phyloP scores from a whole-genome alignment of 92 coral and sea anemone genomes.

The Epizoanthus stellaris region DNA sequence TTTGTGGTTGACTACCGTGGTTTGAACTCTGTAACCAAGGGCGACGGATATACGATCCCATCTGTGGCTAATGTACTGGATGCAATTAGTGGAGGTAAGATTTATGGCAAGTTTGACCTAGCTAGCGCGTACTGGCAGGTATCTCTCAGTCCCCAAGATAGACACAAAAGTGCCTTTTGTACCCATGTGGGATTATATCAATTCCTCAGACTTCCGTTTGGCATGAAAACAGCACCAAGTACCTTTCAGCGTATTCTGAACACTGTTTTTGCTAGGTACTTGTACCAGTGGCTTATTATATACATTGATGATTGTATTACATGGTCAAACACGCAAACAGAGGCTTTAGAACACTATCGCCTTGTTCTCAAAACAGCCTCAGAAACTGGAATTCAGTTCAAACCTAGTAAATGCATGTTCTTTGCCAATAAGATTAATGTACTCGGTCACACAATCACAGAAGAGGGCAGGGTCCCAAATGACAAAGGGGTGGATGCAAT shows the following conservation, averaged over 20 bases:
- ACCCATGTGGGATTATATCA: constrained; percentile 55
- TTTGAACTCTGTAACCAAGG: constrained; percentile 55
- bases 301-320: constrained; percentile 47
- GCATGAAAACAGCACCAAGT: constrained; percentile 59
- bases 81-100: constrained; percentile 55
- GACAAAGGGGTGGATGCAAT: constrained; percentile 61
- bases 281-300: constrained; percentile 54
- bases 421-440: constrained; percentile 53
- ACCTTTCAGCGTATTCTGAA: constrained; percentile 63
- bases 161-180: constrained; percentile 32
- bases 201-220: constrained; percentile 61
- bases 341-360: constrained; percentile 51
- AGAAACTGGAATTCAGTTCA: constrained; percentile 47
- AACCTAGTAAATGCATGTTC: constrained; percentile 57
- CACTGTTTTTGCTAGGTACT: constrained; percentile 63
- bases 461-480: constrained; percentile 55
- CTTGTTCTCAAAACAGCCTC: constrained; percentile 42
- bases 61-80: constrained; percentile 53
- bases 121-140: constrained; percentile 69
- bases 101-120: constrained; percentile 23
- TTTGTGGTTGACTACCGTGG: constrained; percentile 67
- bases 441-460: constrained; percentile 59
- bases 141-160: constrained; percentile 23
- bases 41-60: constrained; percentile 65
- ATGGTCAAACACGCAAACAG: constrained; percentile 54